Percentiles rank a stretch among this genome's conserved stretches.
Conservation (phyloP, 1,140 invertebrate genomes). For the Planococcus citri region DNA sequence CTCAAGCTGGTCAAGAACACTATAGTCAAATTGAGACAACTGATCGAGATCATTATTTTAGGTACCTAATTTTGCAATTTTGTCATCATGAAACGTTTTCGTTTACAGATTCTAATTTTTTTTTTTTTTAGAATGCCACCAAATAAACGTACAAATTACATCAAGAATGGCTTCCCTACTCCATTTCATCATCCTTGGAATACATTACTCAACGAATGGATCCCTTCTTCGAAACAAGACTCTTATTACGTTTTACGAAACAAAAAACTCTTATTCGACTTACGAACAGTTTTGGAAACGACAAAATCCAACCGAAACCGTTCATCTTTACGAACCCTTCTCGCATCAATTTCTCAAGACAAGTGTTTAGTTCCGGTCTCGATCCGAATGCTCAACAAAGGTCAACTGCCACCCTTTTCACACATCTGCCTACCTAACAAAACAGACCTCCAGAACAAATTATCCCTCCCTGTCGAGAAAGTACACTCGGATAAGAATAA, state of each 20-base stretch:
- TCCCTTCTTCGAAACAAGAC: background rate
- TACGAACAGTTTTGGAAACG: background rate
- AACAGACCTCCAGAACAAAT: constrained; percentile 23
- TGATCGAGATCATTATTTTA: constrained; percentile 47
- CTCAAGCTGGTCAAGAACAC: constrained; percentile 41
- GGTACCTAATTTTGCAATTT: constrained; percentile 24
- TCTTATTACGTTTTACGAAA: background rate
- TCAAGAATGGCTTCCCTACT: constrained; percentile 56
- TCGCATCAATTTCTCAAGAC: background rate
- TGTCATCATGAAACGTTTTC: no score
- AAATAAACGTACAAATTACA: constrained; percentile 70
- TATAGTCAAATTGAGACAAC: constrained; percentile 31
- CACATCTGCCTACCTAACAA: constrained; percentile 28
- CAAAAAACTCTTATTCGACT: background rate
- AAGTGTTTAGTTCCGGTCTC: constrained; percentile 28
- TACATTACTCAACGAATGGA: constrained; percentile 56
- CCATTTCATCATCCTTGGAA: constrained; percentile 67
- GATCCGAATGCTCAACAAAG: constrained; percentile 26
- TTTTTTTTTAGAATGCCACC: constrained; percentile 48
- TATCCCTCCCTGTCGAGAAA: constrained; percentile 25
- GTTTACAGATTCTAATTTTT: constrained; percentile 11
- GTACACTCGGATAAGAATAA: constrained; percentile 30
- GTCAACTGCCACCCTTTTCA: constrained; percentile 26
- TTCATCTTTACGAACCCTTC: no score
- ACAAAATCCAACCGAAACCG: background rate